These are phyloP conservation scores for Conistra vaccinii DNA, from an alignment of 2,888 invertebrate genomes.

Conservation along the genomic window DNA sequence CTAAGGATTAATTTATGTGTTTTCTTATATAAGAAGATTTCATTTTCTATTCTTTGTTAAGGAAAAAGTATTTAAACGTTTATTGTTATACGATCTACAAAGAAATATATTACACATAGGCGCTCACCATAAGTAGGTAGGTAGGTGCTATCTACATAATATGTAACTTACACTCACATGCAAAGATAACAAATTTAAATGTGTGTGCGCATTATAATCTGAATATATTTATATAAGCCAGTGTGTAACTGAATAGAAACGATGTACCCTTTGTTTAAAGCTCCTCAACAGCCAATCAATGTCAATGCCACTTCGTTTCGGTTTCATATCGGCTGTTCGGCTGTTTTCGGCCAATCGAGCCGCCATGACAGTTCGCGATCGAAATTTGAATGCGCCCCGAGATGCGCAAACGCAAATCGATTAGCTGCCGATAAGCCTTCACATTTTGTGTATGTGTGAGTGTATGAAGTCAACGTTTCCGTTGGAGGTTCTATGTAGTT, in stretches of 20 bases:
- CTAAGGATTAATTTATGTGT: background rate
- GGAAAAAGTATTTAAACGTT: background rate
- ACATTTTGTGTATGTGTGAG: constrained; percentile 68
- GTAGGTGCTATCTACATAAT: background rate
- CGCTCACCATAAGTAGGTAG: background rate
- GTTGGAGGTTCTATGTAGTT: constrained; percentile 76
- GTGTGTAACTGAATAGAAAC: constrained; percentile 47
- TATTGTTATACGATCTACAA: background rate
- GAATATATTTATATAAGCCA: constrained; percentile 42
- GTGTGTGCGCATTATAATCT: constrained; percentile 40
- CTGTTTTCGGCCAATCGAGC: constrained; percentile 80
- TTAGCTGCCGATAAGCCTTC: constrained; percentile 85
- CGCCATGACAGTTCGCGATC: constrained; percentile 86
- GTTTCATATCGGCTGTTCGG: constrained; percentile 75
- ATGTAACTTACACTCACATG: constrained; percentile 5
- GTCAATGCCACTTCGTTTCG: constrained; percentile 82
- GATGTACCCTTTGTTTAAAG: constrained; percentile 72
- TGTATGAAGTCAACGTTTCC: constrained; percentile 79
- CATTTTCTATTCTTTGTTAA: background rate
- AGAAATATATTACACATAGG: background rate
- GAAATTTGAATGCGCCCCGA: constrained; percentile 88
- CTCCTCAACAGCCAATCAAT: constrained; percentile 82
- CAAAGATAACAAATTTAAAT: constrained; percentile 33
- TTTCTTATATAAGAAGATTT: background rate
- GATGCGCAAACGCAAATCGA: constrained; percentile 87